Percentiles rank a stretch among this genome's conserved stretches.
These are phyloP conservation scores for Sisor rabdophorus DNA, from an alignment of 2,113 vertebrate species.

Conservation along the genomic window DNA sequence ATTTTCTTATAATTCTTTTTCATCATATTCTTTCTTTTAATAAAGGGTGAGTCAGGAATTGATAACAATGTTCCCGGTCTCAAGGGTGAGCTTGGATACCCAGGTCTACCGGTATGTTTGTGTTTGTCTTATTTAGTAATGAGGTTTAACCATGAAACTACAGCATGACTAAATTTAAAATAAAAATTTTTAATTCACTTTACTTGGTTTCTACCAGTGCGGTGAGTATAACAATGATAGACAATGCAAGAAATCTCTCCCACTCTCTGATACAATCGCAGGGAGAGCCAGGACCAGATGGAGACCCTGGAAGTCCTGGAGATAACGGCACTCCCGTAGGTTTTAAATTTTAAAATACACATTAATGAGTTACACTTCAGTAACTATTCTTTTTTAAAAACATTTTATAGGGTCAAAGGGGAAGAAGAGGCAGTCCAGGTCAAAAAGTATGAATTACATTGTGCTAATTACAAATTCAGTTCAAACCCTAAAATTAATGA, in stretches of 20 bases:
- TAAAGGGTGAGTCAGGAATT: conserved; percentile 73
- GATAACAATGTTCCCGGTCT: conserved; percentile 63
- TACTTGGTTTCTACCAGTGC: background rate
- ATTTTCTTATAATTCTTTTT: background rate
- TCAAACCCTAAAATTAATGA: too few relatives aligned
- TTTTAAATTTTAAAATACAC: background rate
- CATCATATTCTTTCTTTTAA: conserved; percentile 1
- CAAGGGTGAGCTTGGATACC: conserved; percentile 73
- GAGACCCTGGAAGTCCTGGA: conserved; percentile 49
- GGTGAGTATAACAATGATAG: background rate
- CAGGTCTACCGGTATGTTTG: conserved; percentile 67
- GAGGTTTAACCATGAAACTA: background rate
- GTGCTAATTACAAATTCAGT: background rate
- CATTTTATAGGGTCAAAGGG: conserved; percentile 56
- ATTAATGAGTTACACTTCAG: background rate
- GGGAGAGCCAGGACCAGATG: conserved; percentile 62
- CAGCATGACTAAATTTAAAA: background rate
- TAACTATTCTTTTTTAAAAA: background rate
- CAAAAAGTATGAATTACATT: conserved; percentile 48
- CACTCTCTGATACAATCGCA: conserved; percentile 39
- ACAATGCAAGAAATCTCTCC: background rate
- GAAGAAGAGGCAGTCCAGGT: conserved; percentile 58
- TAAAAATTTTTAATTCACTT: background rate
- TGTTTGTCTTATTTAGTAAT: background rate
- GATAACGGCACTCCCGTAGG: conserved; percentile 59